A percentile compares a stretch with the other conserved stretches of the same genome.
Conservation (phyloP, 2,888 invertebrate genomes). For the Aphodius granarius region DNA sequence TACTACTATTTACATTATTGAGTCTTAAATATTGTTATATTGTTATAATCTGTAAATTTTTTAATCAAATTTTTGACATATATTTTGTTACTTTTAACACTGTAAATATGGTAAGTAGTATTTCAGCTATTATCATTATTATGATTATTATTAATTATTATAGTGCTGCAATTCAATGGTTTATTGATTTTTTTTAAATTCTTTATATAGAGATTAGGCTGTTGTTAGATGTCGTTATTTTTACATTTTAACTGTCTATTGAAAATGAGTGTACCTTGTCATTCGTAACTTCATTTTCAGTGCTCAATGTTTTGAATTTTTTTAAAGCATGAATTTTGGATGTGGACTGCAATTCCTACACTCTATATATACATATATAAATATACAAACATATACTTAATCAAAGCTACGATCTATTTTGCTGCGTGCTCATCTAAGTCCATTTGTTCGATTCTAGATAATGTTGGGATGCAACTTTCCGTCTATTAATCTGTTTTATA, state of each 20-base stretch:
- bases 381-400: background rate
- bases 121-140: slow-evolving; percentile 9
- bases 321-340: background rate
- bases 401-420: background rate
- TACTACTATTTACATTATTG: slow-evolving; percentile 13
- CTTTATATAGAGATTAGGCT: background rate
- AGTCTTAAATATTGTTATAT: slow-evolving; percentile 27
- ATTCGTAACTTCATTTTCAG: background rate
- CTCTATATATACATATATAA: background rate
- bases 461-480: background rate
- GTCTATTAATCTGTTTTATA: background rate
- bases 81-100: slow-evolving; percentile 18
- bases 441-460: background rate
- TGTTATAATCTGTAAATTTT: slow-evolving; percentile 26
- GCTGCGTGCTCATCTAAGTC: background rate
- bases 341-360: background rate
- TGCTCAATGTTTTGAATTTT: background rate
- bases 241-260: background rate
- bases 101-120: slow-evolving; percentile 17
- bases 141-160: background rate
- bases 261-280: background rate
- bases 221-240: background rate
- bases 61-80: slow-evolving; percentile 24
- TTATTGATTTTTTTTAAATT: background rate
- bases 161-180: background rate